Base-by-base conservation (phyloP, 2,888 invertebrate genomes). In the Nomada flava region DNA sequence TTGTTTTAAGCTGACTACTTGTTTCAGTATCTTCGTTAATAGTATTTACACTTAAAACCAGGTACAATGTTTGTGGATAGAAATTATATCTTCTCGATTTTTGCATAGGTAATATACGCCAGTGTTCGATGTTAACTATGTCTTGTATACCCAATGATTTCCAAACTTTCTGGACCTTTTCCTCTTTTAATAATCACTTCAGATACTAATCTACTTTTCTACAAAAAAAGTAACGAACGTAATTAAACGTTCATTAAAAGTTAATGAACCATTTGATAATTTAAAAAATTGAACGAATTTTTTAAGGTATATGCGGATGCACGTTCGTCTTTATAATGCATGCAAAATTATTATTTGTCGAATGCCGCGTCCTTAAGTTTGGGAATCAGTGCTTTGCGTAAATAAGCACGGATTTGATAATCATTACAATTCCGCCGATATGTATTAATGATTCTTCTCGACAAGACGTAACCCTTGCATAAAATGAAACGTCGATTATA, bases 51-150 rank as follows among this genome's bases (percentile, higher is more conserved):
- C 77, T 79, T 82, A 83, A 87, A 88, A 81, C 70, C 79, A 82
- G 82, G 77, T 83, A 82, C 86, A 82, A 87, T 83, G 72, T 89
- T 85, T 80, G 74, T 83, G 81, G 65, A 78, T 77, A 68, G 64
- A 72, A 74, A 82, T 79, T 52, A 76, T 76, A 79, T 68, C 76
- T 57, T 76, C 70, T 76, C 74, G 72, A 82, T 79, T 82, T 71
- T 82, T 82, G 76, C 79, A 76, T 88, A 88, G 55, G 36, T 85
- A 76, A 85, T 80, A 83, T 89, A 87, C 15, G 47, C 36, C 82
- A 83, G 78, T 88, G 77, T 89, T 89, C 76, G 88, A 76, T 88
- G 88, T 88, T 82, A 79, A 87, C 74, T 84, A 78, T 88, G 85
- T 82, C 84, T 80, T 86, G 62, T 76, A 68, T 55, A 57, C 55